Evolutionary conservation across 1,140 invertebrate genomes (phyloP).

Genomic region (Helicoverpa armigera): DNA sequence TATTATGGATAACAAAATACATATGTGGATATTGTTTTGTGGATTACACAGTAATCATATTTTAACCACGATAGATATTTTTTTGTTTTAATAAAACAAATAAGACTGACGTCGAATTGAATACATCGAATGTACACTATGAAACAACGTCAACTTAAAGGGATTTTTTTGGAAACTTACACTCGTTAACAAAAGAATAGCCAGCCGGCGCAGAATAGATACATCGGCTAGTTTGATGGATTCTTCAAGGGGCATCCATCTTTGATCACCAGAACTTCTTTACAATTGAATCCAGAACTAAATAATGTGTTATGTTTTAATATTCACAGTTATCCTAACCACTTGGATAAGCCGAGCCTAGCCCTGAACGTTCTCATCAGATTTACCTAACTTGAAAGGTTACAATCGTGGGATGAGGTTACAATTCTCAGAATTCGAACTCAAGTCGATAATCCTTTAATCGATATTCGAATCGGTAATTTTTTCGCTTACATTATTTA

Average conservation of each 20-base stretch:
- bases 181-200: background rate
- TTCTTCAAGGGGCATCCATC: background rate
- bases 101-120: too few relatives aligned
- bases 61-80: too few relatives aligned
- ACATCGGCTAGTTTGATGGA: too few relatives aligned
- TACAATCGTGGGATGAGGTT: conserved; percentile 11
- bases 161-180: too few relatives aligned
- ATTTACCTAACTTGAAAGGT: conserved; percentile 39
- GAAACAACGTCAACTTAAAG: background rate
- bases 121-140: background rate
- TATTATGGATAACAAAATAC: too few relatives aligned
- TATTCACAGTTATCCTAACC: conserved; percentile 18
- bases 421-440: conserved; percentile 20
- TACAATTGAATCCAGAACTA: background rate
- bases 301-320: conserved; percentile 14
- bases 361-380: background rate
- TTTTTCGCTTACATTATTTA: background rate
- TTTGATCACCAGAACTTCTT: background rate
- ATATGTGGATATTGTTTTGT: too few relatives aligned
- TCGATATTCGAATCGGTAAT: background rate
- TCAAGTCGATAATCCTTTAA: conserved; percentile 26
- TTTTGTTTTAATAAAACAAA: too few relatives aligned
- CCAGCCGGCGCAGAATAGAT: background rate
- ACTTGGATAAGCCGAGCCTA: background rate
- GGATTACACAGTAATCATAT: too few relatives aligned